Evolutionary conservation across 2,113 vertebrate species (phyloP), one percentile per base, ranked within the genome.

Genomic region (Cyanoderma ruficeps): DNA sequence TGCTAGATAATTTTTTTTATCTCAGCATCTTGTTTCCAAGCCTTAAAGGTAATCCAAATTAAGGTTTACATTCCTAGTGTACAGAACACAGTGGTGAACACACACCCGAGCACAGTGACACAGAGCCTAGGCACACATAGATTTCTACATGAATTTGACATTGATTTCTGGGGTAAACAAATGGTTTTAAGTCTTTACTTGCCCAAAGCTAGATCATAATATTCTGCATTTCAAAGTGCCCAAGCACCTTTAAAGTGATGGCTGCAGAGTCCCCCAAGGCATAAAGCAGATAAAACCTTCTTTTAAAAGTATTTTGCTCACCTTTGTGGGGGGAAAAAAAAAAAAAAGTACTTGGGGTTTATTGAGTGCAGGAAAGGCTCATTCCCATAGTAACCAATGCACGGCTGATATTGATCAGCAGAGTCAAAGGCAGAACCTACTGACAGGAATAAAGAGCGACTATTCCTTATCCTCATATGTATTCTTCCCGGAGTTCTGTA

Each of bases 141-240:
- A 96, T 96, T 97, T 96, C 95, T 94, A 94, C 94, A 92, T 52
- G 92, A 97, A 94, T 97, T 92, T 96, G 91, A 71, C 97, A 99
- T 99, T 98, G 98, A 99, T 99, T 99, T 99, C 98, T 98, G 98
- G 98, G 97, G 97, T 98, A 98, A 98, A 98, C 98, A 98, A 98
- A 98, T 98, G 97, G 98, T 98, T 99, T 99, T 98, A 98, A 99
- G 98, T 96, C 97, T 97, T 97, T 95, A 84, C 96, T 98, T 97
- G 98, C 99, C 99, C 98, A 98, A 97, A 98, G 99, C 98, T 96
- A 98, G 94, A 99, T 98, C 97, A 98, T 98, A 97, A 98, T 98
- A 98, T 97, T 98, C 98, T 98, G 93, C 96, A 98, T 99, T 99
- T 99, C 98, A 98, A 99, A 99, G 98, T 94, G 79, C 60, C 97